Evolutionary conservation across 2,113 vertebrate species (phyloP), one percentile per base, ranked within the genome.

Genomic region (Notechis scutatus): DNA sequence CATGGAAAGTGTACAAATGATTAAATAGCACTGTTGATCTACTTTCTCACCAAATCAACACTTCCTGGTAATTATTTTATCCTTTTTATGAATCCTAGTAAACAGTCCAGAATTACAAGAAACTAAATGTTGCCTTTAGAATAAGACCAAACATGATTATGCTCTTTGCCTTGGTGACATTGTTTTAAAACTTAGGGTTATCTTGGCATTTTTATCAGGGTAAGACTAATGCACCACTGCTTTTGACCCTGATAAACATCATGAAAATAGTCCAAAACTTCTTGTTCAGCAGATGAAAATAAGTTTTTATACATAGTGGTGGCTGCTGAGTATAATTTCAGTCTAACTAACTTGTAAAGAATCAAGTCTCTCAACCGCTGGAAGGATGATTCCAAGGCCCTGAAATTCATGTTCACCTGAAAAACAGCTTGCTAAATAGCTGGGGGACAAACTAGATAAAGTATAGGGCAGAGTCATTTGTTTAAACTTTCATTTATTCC

Each of bases 51-150:
- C 81, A 86, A 93, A 23, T 42, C 57, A 42, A 69, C 34, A 52
- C 56, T 55, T 81, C 74, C 74, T 61, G 50, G 47, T 90, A 90
- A 57, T 57, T 93, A 54, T 93, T 93, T 87, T 18, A 81, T 81
- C 47, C 39, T 50, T 47, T 85, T 55, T n/a, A 52, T 54, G 57
- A 42, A 85, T 54, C n/a, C 45, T 20, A 59, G 45, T 64, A 93
- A 90, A 12, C 45, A 93, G 12, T 42, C 47, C 3, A 29, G 56
- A 86, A 57, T 86, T 90, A 86, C 15, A 23, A 52, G 21, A n/a
- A 23, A 26, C 3, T 7, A 34, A 20, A 52, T 64, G 64, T 69
- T 90, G 61, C 45, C 56, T 50, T 57, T 52, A 34, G 55, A 64
- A 87, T 52, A 42, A 26, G 26, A 50, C 14, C 64, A 56, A 59